Conservation (phyloP, 2,888 invertebrate species). For the Dolomedes plantarius region DNA sequence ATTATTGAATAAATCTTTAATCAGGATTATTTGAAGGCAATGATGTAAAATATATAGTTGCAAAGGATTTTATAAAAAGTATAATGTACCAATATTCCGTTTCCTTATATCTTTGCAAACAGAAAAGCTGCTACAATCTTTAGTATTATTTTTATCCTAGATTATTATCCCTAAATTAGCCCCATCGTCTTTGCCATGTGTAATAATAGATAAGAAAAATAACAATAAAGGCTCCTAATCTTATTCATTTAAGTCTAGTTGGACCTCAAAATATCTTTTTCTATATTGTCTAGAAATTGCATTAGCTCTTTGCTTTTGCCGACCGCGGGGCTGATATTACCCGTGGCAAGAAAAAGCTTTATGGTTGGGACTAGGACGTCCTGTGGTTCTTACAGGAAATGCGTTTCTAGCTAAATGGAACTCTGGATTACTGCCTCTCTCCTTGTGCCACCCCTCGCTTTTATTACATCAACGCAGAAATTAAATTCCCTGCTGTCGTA, state of each 20-base stretch:
- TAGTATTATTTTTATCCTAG: too few species aligned
- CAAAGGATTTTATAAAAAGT: too few species aligned
- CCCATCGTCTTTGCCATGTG: too few species aligned
- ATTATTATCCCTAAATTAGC: too few species aligned
- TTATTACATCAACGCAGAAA: slow-evolving; percentile 25
- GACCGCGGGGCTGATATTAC: slow-evolving; percentile 33
- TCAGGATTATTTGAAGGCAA: too few species aligned
- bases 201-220: too few species aligned
- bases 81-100: too few species aligned
- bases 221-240: background rate
- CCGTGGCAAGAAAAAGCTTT: slow-evolving; percentile 20
- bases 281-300: background rate
- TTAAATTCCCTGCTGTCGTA: slow-evolving; percentile 44
- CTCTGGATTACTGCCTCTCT: slow-evolving; percentile 7
- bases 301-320: background rate
- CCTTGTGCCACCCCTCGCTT: background rate
- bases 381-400: slow-evolving; percentile 30
- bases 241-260: background rate
- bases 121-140: too few species aligned
- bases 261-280: background rate
- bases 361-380: slow-evolving; percentile 34
- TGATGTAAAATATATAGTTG: too few species aligned
- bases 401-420: slow-evolving; percentile 18
- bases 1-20: too few species aligned
- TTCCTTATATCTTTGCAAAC: too few species aligned